Evolutionary conservation across 2,113 vertebrate genomes (phyloP).

Genomic region (Caretta caretta): DNA sequence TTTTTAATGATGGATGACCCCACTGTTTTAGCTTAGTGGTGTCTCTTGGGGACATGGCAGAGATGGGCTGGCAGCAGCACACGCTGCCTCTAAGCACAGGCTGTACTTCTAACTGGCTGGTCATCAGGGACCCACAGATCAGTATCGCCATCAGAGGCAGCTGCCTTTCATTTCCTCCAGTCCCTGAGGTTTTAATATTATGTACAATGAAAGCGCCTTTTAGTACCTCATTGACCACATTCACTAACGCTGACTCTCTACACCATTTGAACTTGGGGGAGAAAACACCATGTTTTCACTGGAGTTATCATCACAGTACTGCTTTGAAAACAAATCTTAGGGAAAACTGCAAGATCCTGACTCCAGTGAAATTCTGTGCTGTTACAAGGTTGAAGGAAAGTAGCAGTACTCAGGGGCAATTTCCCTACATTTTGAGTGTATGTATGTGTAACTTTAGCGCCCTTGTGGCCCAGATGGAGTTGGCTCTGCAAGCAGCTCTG

Average conservation of each 20-base stretch:
- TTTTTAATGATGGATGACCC: not conserved
- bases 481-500: not conserved
- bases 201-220: not conserved
- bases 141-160: fast-evolving
- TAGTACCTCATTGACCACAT: not conserved
- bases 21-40: fast-evolving
- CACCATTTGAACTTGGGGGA: not conserved
- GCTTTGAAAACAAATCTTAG: not conserved
- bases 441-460: not conserved
- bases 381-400: not conserved
- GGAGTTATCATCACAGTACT: not conserved
- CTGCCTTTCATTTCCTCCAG: fast-evolving
- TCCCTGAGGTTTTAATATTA: not conserved
- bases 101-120: not conserved
- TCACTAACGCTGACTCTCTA: not conserved
- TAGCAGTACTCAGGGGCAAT: not conserved
- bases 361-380: not conserved
- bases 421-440: not conserved
- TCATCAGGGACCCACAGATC: not conserved
- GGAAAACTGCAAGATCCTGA: not conserved
- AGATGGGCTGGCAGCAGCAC: not conserved
- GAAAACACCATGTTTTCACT: constrained; percentile 17
- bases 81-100: not conserved
- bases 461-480: not conserved
- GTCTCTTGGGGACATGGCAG: not conserved